phyloP scores from a whole-genome alignment of 2,888 invertebrate genomes.

The Idaea straminata region DNA sequence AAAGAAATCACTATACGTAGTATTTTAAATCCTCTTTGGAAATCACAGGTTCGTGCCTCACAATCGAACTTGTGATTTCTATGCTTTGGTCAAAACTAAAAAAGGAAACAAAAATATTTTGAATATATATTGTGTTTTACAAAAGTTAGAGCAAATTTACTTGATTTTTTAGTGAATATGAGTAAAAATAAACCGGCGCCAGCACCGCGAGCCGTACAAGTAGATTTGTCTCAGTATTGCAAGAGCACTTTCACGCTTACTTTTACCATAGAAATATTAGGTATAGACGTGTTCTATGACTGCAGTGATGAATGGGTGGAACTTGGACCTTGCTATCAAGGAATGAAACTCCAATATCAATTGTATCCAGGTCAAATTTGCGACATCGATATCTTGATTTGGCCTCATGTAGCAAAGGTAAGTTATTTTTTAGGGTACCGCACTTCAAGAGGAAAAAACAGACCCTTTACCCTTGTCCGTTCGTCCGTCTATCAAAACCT shows the following conservation, averaged over 20 bases:
- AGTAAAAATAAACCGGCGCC: constrained; percentile 28
- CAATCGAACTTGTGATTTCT: too few relatives aligned
- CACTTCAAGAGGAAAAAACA: too few relatives aligned
- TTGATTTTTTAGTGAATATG: constrained; percentile 21
- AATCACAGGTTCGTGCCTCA: too few relatives aligned
- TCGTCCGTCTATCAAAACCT: too few relatives aligned
- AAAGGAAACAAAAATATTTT: too few relatives aligned
- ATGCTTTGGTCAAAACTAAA: too few relatives aligned
- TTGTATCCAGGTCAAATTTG: constrained; percentile 55
- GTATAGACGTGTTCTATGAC: constrained; percentile 59
- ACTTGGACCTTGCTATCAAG: constrained; percentile 48
- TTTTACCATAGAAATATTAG: constrained; percentile 62
- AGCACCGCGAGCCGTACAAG: constrained; percentile 1
- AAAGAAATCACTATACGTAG: not conserved
- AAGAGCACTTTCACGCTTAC: constrained; percentile 57
- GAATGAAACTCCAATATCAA: constrained; percentile 57
- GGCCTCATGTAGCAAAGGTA: constrained; percentile 66
- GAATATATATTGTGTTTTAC: too few relatives aligned
- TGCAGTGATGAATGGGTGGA: constrained; percentile 57
- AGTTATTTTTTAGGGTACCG: not conserved
- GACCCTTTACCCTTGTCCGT: too few relatives aligned
- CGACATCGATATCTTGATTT: constrained; percentile 60
- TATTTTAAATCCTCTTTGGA: not conserved
- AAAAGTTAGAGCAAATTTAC: too few relatives aligned
- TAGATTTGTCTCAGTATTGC: constrained; percentile 22